Evolutionary conservation across 2,888 invertebrate genomes (phyloP).

Genomic region (Macrophya alboannulata): DNA sequence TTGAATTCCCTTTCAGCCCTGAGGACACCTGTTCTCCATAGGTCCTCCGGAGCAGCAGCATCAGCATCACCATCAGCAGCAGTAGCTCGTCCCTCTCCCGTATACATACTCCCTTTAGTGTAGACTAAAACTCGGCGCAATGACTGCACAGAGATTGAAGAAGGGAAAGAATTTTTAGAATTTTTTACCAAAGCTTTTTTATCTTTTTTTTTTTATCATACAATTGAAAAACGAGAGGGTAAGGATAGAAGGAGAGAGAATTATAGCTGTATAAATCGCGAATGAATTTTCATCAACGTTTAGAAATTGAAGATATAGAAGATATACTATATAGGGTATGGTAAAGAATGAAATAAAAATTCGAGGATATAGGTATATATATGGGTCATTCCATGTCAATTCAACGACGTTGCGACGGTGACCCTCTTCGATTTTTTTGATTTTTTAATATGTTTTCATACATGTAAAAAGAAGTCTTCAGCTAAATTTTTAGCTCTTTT

Average conservation of each 20-base stretch:
- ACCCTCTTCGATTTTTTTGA: no score
- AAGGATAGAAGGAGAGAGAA: background rate
- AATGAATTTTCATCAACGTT: no score
- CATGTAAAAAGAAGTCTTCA: no score
- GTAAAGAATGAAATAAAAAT: no score
- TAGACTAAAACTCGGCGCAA: background rate
- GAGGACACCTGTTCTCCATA: slow-evolving; percentile 7
- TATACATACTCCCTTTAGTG: background rate
- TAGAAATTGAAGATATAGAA: no score
- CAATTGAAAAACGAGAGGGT: background rate
- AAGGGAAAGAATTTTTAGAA: background rate
- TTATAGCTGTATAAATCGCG: background rate
- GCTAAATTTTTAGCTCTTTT: no score
- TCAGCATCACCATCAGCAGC: background rate
- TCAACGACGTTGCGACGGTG: no score
- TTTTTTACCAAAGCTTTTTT: no score
- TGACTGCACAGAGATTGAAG: background rate
- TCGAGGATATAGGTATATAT: no score
- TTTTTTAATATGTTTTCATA: no score
- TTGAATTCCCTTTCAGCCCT: slow-evolving; percentile 28
- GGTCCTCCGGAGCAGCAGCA: background rate
- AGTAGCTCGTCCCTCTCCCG: background rate
- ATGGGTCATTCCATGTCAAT: no score
- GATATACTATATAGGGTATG: no score
- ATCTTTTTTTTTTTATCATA: background rate